phyloP scores from a whole-genome alignment of 2,113 vertebrate species.

The Grammomys surdaster region DNA sequence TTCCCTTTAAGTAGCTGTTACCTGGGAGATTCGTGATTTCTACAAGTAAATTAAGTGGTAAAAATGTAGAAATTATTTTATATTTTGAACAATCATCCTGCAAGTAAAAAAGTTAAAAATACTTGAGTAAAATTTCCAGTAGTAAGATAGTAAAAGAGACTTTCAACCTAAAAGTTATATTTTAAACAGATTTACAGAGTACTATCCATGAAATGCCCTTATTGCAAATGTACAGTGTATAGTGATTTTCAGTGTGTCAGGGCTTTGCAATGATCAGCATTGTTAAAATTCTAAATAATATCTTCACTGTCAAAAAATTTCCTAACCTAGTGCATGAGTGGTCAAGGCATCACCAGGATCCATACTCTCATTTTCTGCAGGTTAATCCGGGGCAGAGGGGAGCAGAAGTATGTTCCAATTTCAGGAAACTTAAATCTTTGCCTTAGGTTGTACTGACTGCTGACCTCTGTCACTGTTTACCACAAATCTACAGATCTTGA shows the following conservation, averaged over 20 bases:
- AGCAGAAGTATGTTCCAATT: not conserved
- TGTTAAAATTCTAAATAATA: constrained; percentile 1
- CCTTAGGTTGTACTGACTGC: not conserved
- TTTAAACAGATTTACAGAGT: not conserved
- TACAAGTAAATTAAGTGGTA: constrained; percentile 29
- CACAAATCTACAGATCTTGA: not conserved
- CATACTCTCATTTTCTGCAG: not conserved
- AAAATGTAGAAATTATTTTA: constrained; percentile 48
- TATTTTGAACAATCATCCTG: constrained; percentile 29
- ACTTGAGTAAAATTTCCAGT: constrained; percentile 27
- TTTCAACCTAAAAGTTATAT: not conserved
- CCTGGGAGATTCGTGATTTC: constrained; percentile 48
- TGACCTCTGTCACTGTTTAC: not conserved
- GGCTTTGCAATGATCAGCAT: not conserved
- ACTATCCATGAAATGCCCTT: not conserved
- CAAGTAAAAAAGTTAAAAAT: constrained; percentile 48
- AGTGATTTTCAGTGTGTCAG: not conserved
- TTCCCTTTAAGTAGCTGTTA: constrained; percentile 26
- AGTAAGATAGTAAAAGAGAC: constrained; percentile 40
- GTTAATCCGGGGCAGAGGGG: not conserved
- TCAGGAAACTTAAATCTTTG: not conserved
- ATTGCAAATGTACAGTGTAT: not conserved
- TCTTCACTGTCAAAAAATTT: not conserved
- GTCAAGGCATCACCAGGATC: not conserved
- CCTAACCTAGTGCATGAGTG: not conserved